Percentiles rank a stretch among this genome's conserved stretches.
phyloP scores from a whole-genome alignment of 2,888 invertebrate species.

The Ctena decussata region DNA sequence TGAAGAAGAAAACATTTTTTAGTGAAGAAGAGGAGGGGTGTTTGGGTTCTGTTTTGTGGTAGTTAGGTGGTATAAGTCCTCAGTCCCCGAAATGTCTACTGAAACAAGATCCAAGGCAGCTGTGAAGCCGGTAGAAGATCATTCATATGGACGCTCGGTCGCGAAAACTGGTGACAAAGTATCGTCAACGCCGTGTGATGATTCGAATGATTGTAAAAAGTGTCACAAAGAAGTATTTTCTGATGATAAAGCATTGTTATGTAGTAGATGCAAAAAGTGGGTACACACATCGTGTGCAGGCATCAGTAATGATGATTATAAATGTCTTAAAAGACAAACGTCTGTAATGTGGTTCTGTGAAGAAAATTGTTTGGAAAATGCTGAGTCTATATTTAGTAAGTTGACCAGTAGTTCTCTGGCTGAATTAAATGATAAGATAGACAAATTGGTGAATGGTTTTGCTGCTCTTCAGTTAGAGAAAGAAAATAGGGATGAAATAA shows the following conservation, averaged over 20 bases:
- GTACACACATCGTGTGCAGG: background rate
- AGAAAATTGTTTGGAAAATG: background rate
- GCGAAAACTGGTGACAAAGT: background rate
- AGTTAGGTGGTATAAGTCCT: constrained; percentile 3
- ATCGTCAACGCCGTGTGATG: background rate
- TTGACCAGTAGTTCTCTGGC: background rate
- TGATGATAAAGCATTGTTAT: background rate
- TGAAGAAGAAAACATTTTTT: too few species aligned
- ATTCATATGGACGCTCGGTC: background rate
- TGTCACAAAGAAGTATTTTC: background rate
- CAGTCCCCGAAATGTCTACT: background rate
- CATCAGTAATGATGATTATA: background rate
- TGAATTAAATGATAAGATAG: background rate
- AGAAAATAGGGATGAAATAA: background rate
- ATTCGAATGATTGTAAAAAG: background rate
- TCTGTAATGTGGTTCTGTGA: background rate
- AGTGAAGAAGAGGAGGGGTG: too few species aligned
- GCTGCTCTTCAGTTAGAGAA: background rate
- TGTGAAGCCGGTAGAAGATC: background rate
- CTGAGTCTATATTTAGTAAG: background rate
- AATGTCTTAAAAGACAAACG: background rate
- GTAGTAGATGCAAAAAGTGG: background rate
- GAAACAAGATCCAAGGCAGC: background rate
- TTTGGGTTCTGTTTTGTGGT: too few species aligned
- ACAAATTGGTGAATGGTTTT: background rate